Percentiles rank a stretch among this genome's conserved stretches.
Conservation (phyloP, 1,140 invertebrate genomes). For the Halesus radiatus region DNA sequence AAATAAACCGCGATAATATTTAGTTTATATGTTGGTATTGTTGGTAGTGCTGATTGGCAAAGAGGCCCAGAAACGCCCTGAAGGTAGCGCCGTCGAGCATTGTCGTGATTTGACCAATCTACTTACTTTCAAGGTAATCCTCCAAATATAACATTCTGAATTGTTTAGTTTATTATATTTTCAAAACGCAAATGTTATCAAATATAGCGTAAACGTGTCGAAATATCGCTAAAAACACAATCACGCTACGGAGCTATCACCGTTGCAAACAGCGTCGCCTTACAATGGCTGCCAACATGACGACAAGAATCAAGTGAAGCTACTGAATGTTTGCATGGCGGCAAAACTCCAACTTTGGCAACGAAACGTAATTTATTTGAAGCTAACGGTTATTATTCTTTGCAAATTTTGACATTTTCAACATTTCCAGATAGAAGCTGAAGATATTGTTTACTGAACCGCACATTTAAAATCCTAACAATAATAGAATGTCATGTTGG, state of each 20-base stretch:
- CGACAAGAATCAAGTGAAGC: background rate
- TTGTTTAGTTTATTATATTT: slow-evolving; percentile 12
- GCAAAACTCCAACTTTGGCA: background rate
- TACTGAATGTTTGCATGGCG: background rate
- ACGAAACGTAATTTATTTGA: no score
- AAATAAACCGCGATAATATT: background rate
- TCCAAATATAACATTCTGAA: slow-evolving; percentile 90
- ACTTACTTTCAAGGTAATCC: slow-evolving; percentile 97
- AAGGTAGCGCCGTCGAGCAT: slow-evolving; percentile 54
- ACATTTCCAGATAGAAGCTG: no score
- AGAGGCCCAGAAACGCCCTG: slow-evolving; percentile 25
- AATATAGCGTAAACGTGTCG: background rate
- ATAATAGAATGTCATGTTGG: background rate
- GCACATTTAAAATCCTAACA: no score
- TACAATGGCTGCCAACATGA: background rate
- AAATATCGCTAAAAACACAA: background rate
- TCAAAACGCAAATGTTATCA: slow-evolving; percentile 1
- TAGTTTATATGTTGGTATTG: background rate
- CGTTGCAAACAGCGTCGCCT: background rate
- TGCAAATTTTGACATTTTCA: no score
- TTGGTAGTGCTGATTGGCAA: slow-evolving; percentile 21
- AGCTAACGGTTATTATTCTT: no score
- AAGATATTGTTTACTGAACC: no score
- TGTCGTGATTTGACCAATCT: slow-evolving; percentile 50
- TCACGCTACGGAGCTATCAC: slow-evolving; percentile 12